phyloP scores from a whole-genome alignment of 2,113 vertebrate genomes.

The Hemichromis elongatus region DNA sequence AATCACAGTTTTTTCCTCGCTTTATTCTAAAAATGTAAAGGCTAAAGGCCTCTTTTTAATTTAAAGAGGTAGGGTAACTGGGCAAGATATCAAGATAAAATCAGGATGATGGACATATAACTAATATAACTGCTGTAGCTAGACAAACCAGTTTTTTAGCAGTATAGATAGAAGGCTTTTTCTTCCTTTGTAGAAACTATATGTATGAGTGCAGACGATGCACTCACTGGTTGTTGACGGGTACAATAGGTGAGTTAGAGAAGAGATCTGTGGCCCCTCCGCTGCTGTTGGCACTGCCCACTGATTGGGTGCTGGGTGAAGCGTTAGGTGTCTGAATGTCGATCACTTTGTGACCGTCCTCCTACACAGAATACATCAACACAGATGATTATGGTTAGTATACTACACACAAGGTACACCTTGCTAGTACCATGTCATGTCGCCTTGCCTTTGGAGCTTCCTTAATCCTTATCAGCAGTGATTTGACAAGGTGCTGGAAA shows the following conservation, averaged over 20 bases:
- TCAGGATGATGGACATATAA: background rate
- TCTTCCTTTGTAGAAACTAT: background rate
- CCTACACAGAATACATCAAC: slow-evolving; percentile 61
- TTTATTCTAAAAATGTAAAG: background rate
- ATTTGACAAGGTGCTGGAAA: accelerated
- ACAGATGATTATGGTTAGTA: background rate
- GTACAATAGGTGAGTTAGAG: slow-evolving; percentile 75
- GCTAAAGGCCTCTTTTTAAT: background rate
- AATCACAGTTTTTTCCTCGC: background rate
- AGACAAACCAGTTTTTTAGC: background rate
- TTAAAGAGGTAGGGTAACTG: background rate
- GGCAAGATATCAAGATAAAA: background rate
- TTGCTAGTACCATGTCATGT: background rate
- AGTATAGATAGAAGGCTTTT: background rate
- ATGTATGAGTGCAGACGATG: background rate
- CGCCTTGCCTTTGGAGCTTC: background rate
- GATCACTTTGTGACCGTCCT: slow-evolving; percentile 82
- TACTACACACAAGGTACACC: background rate
- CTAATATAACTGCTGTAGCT: background rate
- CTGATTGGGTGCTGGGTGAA: slow-evolving; percentile 86
- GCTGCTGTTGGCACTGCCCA: slow-evolving; percentile 82
- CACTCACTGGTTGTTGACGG: slow-evolving; percentile 82
- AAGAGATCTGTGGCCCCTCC: slow-evolving; percentile 80
- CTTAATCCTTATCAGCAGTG: background rate
- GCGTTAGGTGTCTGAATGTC: slow-evolving; percentile 82